Evolutionary conservation across 2,888 invertebrate genomes (phyloP).

Genomic region (Dendrolimus pini): DNA sequence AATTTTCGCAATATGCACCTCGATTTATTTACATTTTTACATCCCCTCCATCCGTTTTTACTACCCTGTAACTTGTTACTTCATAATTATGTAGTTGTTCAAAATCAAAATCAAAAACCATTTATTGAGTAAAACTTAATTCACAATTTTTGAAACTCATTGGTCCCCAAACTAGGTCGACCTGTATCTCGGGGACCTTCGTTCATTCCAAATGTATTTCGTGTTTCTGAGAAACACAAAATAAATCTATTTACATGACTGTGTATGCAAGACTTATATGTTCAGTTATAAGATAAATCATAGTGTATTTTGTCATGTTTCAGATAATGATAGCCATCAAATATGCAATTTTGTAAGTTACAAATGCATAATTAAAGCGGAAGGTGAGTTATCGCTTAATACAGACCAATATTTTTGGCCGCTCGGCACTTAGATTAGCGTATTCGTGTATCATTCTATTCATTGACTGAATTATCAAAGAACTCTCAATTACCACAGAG

Average conservation of each 20-base stretch:
- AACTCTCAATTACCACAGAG: not conserved
- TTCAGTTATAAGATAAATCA: no score
- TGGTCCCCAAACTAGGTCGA: no score
- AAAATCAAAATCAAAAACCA: no score
- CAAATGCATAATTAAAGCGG: not conserved
- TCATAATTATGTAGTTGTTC: not conserved
- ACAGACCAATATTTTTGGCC: not conserved
- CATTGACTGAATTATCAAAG: not conserved
- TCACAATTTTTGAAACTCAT: no score
- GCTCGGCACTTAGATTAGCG: not conserved
- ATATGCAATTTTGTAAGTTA: constrained; percentile 1
- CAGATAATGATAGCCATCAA: not conserved
- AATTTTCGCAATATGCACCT: no score
- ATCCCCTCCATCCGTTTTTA: not conserved
- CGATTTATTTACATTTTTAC: no score
- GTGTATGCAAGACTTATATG: no score
- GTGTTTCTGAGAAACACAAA: not conserved
- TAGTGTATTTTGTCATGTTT: not conserved
- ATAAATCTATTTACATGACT: not conserved
- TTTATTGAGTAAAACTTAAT: no score
- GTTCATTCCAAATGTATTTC: no score
- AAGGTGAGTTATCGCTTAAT: not conserved
- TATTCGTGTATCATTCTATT: not conserved
- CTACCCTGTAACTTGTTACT: not conserved
- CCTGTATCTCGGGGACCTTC: no score